Conservation (phyloP, 2,113 vertebrate species). For the Phyllostomus hastatus region DNA sequence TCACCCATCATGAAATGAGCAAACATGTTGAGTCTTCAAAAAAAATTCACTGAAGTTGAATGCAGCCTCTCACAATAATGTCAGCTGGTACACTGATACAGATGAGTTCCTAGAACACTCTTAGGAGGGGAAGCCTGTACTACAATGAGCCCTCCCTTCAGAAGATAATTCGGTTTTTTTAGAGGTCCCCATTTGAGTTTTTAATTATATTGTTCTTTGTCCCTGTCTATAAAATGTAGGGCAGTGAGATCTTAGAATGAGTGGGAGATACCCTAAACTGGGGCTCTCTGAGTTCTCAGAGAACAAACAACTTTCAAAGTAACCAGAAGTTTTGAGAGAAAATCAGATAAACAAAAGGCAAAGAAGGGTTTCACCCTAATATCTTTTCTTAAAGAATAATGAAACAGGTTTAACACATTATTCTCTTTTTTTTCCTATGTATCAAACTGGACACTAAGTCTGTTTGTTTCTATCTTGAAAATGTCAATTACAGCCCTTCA, state of each 20-base stretch:
- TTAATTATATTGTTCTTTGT: neutral
- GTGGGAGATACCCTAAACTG: fast-evolving
- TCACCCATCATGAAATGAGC: too few species aligned
- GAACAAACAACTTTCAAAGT: neutral
- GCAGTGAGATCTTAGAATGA: neutral
- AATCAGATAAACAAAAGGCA: neutral
- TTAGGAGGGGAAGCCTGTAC: too few species aligned
- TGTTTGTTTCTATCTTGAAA: neutral
- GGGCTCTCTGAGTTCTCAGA: neutral
- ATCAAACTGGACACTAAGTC: neutral
- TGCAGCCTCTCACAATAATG: too few species aligned
- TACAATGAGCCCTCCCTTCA: too few species aligned
- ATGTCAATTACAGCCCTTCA: neutral
- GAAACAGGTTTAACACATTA: neutral
- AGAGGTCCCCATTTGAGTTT: neutral
- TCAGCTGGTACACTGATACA: too few species aligned
- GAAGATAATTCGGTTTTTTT: too few species aligned
- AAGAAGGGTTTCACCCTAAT: neutral
- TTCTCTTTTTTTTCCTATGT: neutral
- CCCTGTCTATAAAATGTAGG: neutral
- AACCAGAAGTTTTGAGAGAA: neutral
- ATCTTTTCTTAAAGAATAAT: neutral
- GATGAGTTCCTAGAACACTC: too few species aligned
- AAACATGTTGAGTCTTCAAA: too few species aligned
- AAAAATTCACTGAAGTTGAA: too few species aligned